phyloP scores from a whole-genome alignment of 1,140 invertebrate genomes.

The Meloidogyne hapla region DNA sequence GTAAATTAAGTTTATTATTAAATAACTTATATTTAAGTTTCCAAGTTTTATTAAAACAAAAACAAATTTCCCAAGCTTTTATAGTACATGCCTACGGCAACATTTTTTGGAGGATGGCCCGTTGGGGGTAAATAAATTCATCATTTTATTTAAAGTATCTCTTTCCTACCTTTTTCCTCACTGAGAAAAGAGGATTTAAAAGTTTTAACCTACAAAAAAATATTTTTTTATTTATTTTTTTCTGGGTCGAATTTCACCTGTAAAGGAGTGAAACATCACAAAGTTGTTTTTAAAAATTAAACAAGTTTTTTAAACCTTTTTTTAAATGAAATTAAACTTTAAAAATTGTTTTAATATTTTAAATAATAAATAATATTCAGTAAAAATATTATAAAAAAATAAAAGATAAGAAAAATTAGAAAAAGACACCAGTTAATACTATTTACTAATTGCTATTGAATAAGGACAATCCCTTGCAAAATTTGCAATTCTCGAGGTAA shows the following conservation, averaged over 20 bases:
- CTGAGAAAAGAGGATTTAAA: conserved; percentile 3
- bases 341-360: not conserved
- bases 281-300: not conserved
- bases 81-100: not conserved
- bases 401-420: not conserved
- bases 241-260: conserved; percentile 4
- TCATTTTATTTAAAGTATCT: not conserved
- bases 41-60: not conserved
- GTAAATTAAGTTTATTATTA: no score
- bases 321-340: not conserved
- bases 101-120: not conserved
- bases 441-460: not conserved
- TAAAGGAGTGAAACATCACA: not conserved
- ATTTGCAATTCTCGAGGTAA: conserved; percentile 3
- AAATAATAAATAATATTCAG: no score
- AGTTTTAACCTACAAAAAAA: not conserved
- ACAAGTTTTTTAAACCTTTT: not conserved
- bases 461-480: not conserved
- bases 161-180: not conserved
- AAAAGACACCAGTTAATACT: not conserved
- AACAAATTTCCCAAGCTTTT: not conserved
- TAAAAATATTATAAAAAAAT: not conserved
- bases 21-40: not conserved
- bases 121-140: not conserved
- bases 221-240: not conserved